Evolutionary conservation across 2,888 invertebrate genomes (phyloP), one percentile per base, ranked within the genome.

Genomic region (Oscheius sp.): DNA sequence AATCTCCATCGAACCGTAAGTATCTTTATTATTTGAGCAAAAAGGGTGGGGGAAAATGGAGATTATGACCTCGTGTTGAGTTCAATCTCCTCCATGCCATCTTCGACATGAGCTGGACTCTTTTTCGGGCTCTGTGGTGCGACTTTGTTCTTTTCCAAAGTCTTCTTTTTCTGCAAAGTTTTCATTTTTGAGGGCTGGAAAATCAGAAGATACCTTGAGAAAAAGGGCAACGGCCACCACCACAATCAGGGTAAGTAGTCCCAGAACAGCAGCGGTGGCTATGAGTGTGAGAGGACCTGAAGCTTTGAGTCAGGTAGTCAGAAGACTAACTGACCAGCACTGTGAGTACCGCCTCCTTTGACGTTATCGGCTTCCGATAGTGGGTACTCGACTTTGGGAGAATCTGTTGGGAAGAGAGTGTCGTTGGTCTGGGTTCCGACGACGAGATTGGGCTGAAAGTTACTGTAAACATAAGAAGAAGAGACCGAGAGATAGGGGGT

Each of bases 11-110:
- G 70, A 58, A 58, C 70, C 58, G 70, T 70, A 47, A 58, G 70
- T 70, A 42, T 4, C 3, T 33, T 59, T 35, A 33, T 35, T 59
- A 29, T 33, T 35, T 59, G 33, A 59, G 13, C 59, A 33, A 59
- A 33, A 32, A 21, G 21, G 9, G 2, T 21, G 21, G 32, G 7
- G 32, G 2, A 55, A 21, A 21, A 21, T 9, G 1, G 21, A 7
- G 9, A 32, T 55, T 55, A 68, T 53, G 68, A 55, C 68, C 60
- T 74, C 29, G 77, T 78, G 53, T 81, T 77, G 37, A 84, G 74
- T 58, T 84, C 82, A 48, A 84, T 84, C 63, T 84, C 84, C n/a
- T 80, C 84, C 84, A 84, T 84, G 62, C 82, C 84, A 55, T 84
- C 84, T 37, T 80, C 80, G 7, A 79, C 57, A 0, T 9, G n/a